These are phyloP conservation scores for Argopecten irradians DNA, from an alignment of 1,140 invertebrate species.

Conservation along the genomic window DNA sequence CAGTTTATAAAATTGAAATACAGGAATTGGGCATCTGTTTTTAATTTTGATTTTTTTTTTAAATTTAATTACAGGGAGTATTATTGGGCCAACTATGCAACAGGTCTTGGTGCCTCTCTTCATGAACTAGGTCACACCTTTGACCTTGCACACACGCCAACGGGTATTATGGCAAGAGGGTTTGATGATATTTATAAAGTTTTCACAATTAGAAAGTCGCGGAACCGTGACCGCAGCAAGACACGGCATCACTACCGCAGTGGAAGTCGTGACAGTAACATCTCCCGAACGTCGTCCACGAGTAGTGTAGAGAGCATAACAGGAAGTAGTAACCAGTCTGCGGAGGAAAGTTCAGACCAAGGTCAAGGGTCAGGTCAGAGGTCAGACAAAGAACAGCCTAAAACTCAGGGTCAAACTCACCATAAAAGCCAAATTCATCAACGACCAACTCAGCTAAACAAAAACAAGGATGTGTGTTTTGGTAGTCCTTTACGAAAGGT, in stretches of 20 bases:
- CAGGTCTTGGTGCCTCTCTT: conserved; percentile 93
- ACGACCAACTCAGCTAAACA: conserved; percentile 29
- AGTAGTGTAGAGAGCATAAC: conserved; percentile 56
- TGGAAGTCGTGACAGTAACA: conserved; percentile 44
- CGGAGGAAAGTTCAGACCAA: neutral
- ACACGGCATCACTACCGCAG: conserved; percentile 33
- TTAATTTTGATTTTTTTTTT: conserved; percentile 25
- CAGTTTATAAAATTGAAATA: too few relatives aligned
- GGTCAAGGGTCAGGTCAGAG: neutral
- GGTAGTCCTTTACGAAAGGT: conserved; percentile 71
- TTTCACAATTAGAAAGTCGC: conserved; percentile 80
- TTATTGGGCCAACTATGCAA: conserved; percentile 91
- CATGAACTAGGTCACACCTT: conserved; percentile 97
- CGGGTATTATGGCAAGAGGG: conserved; percentile 95
- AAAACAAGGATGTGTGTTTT: conserved; percentile 64
- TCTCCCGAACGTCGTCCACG: conserved; percentile 49
- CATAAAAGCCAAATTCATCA: conserved; percentile 29
- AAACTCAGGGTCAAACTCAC: conserved; percentile 15
- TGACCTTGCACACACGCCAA: conserved; percentile 92
- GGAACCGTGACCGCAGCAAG: conserved; percentile 39
- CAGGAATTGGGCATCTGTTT: too few relatives aligned
- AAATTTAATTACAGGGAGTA: conserved; percentile 66
- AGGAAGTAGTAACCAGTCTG: conserved; percentile 34
- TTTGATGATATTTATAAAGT: conserved; percentile 91
- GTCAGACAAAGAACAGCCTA: conserved; percentile 4